Evolutionary conservation across 2,797 vertebrate species (phyloP).

Genomic region (Syndactyla subalaris): DNA sequence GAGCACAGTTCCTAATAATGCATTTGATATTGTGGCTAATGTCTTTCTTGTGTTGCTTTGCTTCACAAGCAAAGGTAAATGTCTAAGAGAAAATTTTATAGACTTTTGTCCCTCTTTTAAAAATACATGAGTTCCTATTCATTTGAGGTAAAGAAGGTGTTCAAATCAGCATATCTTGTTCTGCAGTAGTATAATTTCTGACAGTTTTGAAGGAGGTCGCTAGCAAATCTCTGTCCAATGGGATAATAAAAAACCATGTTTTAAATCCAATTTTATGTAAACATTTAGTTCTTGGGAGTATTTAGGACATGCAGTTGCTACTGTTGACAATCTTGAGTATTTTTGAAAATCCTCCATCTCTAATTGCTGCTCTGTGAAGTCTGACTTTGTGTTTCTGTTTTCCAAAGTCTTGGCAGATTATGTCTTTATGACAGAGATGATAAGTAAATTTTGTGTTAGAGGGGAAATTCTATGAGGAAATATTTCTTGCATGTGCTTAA

Average conservation of each 20-base stretch:
- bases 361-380: background rate
- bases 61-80: background rate
- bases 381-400: background rate
- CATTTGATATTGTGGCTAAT: background rate
- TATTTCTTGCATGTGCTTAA: background rate
- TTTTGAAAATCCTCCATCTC: conserved; percentile 17
- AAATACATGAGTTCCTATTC: background rate
- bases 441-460: background rate
- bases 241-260: background rate
- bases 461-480: background rate
- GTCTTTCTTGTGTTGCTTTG: background rate
- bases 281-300: background rate
- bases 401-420: background rate
- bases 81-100: background rate
- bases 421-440: background rate
- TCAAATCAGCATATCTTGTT: background rate
- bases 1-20: background rate
- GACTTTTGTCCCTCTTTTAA: background rate
- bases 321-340: background rate
- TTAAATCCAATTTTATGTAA: background rate
- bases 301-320: background rate
- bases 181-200: background rate
- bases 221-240: background rate
- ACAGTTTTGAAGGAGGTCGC: background rate
- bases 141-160: background rate